Percentiles rank a stretch among this genome's conserved stretches.
Conservation (phyloP, 2,797 vertebrate species). For the Leptatherina wallacei region DNA sequence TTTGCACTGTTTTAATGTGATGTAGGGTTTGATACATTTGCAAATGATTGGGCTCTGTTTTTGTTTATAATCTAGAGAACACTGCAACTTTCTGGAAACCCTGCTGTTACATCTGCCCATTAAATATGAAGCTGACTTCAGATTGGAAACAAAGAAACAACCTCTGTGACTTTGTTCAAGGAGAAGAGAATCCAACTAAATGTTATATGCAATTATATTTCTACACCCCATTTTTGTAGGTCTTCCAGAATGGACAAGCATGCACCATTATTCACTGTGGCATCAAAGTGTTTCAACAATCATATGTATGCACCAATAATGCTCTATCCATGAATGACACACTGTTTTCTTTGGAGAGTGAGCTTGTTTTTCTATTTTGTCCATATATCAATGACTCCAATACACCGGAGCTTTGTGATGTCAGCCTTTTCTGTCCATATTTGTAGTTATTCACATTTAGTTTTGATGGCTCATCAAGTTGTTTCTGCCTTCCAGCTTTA, state of each 20-base stretch:
- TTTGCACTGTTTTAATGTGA: not conserved
- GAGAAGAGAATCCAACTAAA: not conserved
- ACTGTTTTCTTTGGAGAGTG: conserved; percentile 64
- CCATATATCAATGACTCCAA: conserved; percentile 56
- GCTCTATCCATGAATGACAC: conserved; percentile 62
- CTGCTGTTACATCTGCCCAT: not conserved
- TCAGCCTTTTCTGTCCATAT: conserved; percentile 52
- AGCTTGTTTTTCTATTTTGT: conserved; percentile 61
- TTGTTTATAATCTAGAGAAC: not conserved
- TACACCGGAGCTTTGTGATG: conserved; percentile 40
- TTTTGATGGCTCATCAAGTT: conserved; percentile 66
- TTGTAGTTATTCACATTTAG: conserved; percentile 62
- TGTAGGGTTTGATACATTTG: not conserved
- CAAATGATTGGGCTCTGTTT: not conserved
- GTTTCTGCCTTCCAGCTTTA: conserved; percentile 66
- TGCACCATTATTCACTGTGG: conserved; percentile 56
- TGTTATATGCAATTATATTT: conserved; percentile 54
- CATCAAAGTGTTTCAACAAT: conserved; percentile 62
- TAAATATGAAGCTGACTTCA: not conserved
- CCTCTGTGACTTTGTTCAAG: not conserved
- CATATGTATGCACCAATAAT: conserved; percentile 61
- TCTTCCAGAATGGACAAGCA: conserved; percentile 52
- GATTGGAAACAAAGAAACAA: not conserved
- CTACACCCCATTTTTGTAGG: conserved; percentile 43
- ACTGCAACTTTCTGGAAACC: not conserved